Percentiles rank a stretch among this genome's conserved stretches.
Evolutionary conservation across 2,888 invertebrate genomes (phyloP).

Genomic region (Temnothorax unifasciatus): DNA sequence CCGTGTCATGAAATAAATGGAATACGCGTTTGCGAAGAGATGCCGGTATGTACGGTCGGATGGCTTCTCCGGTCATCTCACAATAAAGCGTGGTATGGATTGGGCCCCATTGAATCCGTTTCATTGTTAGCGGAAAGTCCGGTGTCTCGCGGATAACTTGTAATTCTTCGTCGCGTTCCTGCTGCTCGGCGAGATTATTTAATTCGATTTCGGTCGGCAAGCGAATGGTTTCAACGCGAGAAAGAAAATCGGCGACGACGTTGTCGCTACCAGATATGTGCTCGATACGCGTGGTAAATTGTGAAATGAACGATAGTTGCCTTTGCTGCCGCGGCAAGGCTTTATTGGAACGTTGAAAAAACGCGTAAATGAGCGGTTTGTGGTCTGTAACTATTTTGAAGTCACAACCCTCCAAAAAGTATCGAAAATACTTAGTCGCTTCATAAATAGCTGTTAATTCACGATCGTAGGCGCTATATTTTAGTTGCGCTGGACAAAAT

Average conservation of each 20-base stretch:
- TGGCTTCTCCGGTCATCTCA: background rate
- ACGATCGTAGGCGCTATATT: no score
- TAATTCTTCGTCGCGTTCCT: background rate
- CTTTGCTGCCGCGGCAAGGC: no score
- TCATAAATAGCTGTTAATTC: no score
- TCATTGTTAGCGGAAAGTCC: background rate
- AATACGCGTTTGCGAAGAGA: conserved; percentile 25
- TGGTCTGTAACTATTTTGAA: no score
- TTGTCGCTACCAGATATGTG: background rate
- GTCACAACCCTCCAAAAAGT: no score
- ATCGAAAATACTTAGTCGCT: no score
- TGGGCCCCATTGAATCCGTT: background rate
- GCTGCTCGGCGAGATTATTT: background rate
- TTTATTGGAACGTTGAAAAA: no score
- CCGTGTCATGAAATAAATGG: background rate
- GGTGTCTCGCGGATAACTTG: background rate
- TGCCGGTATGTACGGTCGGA: background rate
- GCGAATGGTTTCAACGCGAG: background rate
- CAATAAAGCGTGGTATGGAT: background rate
- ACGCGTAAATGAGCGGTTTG: no score
- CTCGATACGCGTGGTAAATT: background rate
- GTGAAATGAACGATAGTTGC: no score
- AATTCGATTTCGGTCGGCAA: background rate
- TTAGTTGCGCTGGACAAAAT: no score
- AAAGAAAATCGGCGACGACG: background rate